Evolutionary conservation across 2,888 invertebrate genomes (phyloP), one percentile per base, ranked within the genome.

Genomic region (Helicoverpa assulta): DNA sequence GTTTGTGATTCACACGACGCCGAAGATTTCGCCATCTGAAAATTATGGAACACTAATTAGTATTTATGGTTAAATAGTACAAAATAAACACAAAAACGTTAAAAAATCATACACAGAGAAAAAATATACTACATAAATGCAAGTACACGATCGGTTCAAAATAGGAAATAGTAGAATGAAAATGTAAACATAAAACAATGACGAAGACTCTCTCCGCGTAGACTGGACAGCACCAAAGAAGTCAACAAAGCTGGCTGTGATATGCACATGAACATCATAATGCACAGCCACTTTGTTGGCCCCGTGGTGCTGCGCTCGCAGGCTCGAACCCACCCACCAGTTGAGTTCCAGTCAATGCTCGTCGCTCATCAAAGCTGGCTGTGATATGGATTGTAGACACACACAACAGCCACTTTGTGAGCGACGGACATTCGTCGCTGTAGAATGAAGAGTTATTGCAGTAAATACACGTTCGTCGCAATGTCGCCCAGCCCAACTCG

Each of bases 321-420:
- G 68, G 14, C 43, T 6, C 6, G 16, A 4, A n/a, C 21, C 6
- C 57, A 10, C 18, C 50, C 18, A 29, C 18, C 54, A 19, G 37
- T 53, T 54, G 26, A 16, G 62, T 47, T 67, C 57, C 61, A 16
- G 60, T 61, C 63, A 70, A 83, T 76, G 67, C 86, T 80, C 85
- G 73, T 73, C 98, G 98, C 98, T 98, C 98, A 98, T 98, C 98
- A 98, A 99, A 98, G 98, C 99, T 98, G 98, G 98, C 98, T 99
- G 98, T 98, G 98, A 98, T 98, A 98, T 98, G 98, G 89, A 86
- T 90, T 91, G 86, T 87, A 91, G 26, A 92, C 93, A 97, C 98
- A 98, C 96, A 97, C 96, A 96, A 98, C 98, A 98, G 96, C 98
- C 98, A 98, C 97, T 98, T 98, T 98, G 98, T 97, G 98, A 98